Percentiles rank a stretch among this genome's conserved stretches.
Evolutionary conservation across 1,140 invertebrate genomes (phyloP).

Genomic region (Drosophila dunni): DNA sequence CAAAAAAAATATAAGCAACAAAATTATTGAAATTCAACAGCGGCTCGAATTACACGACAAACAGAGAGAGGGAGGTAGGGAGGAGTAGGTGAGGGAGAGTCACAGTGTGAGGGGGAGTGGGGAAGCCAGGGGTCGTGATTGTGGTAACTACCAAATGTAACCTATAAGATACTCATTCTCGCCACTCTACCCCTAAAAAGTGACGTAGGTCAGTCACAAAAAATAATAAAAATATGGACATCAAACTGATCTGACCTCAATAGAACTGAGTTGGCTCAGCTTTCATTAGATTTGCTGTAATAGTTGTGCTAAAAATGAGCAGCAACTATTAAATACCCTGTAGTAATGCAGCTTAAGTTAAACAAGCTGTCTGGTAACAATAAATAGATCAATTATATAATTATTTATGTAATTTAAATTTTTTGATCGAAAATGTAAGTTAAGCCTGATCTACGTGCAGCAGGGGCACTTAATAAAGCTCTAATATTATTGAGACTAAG

Average conservation of each 20-base stretch:
- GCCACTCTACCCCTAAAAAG: conserved; percentile 8
- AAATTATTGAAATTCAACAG: conserved; percentile 37
- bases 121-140: no score
- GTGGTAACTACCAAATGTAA: not conserved
- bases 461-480: no score
- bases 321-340: conserved; percentile 2
- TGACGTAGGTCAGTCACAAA: conserved; percentile 30
- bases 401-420: no score
- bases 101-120: no score
- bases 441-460: no score
- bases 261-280: conserved; percentile 35
- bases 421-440: no score
- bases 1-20: conserved; percentile 15
- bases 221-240: not conserved
- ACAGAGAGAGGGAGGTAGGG: not conserved
- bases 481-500: no score
- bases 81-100: no score
- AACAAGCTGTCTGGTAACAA: no score
- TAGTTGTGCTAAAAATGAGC: not conserved
- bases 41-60: conserved; percentile 37
- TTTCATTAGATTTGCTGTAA: conserved; percentile 38
- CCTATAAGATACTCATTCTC: not conserved
- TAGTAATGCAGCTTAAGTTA: not conserved
- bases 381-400: not conserved
- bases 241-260: conserved; percentile 25